phyloP scores from a whole-genome alignment of 2,888 invertebrate species.

The Sesia apiformis region DNA sequence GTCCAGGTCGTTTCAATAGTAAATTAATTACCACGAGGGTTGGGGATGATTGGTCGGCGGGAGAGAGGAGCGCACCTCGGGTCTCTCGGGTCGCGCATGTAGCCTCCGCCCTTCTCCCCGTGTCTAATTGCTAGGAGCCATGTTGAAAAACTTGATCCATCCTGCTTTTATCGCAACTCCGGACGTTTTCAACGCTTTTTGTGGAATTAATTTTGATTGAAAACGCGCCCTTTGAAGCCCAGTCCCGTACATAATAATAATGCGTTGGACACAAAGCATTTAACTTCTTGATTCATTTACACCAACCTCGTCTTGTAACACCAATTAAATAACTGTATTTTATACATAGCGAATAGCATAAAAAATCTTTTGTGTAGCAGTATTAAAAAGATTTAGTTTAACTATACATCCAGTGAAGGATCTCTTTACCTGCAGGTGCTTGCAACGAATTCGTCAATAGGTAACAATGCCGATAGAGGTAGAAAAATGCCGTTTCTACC shows the following conservation, averaged over 20 bases:
- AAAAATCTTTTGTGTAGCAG: neutral
- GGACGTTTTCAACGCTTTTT: conserved; percentile 21
- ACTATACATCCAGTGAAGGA: neutral
- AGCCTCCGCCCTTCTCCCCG: conserved; percentile 25
- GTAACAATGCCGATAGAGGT: too few species aligned
- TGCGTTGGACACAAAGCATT: too few species aligned
- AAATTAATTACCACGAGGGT: conserved; percentile 46
- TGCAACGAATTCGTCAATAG: too few species aligned
- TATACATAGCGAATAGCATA: too few species aligned
- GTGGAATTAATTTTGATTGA: conserved; percentile 2
- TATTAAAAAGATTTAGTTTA: neutral
- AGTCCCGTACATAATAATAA: too few species aligned
- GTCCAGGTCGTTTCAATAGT: conserved; percentile 21
- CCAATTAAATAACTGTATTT: too few species aligned
- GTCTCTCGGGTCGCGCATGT: conserved; percentile 21
- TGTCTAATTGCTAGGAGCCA: conserved; percentile 38
- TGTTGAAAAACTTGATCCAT: conserved; percentile 42
- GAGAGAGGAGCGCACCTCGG: conserved; percentile 25
- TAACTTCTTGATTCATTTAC: too few species aligned
- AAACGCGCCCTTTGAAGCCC: neutral
- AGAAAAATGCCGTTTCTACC: too few species aligned
- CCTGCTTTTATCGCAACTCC: conserved; percentile 22
- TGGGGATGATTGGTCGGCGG: conserved; percentile 43
- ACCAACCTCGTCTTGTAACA: too few species aligned
- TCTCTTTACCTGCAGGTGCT: too few species aligned